Conservation (phyloP, 2,113 vertebrate species). For the Etia nguti region DNA sequence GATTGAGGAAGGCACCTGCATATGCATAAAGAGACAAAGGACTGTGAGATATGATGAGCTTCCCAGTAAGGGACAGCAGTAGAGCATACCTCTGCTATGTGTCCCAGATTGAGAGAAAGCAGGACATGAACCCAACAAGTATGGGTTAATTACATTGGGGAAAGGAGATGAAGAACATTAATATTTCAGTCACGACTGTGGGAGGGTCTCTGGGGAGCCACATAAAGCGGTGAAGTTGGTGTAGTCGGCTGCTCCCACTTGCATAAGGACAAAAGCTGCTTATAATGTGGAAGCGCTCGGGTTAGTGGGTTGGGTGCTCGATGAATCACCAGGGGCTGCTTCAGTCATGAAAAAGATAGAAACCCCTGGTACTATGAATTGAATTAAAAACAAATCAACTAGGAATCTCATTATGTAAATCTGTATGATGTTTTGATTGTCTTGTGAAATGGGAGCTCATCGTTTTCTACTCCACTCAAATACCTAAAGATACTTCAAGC, state of each 20-base stretch:
- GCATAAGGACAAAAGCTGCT: conserved; percentile 16
- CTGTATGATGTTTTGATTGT: not conserved
- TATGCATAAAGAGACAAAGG: conserved; percentile 5
- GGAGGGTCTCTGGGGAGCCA: conserved; percentile 49
- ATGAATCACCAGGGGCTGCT: conserved; percentile 10
- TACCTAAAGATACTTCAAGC: not conserved
- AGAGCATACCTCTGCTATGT: conserved; percentile 39
- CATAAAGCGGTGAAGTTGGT: conserved; percentile 24
- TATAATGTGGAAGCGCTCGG: conserved; percentile 1
- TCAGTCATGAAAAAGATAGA: not conserved
- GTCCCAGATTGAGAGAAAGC: conserved; percentile 73
- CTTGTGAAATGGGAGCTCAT: not conserved
- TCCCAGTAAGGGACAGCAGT: not conserved
- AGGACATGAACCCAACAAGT: conserved; percentile 67
- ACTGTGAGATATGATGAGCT: conserved; percentile 10
- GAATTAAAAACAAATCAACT: conserved; percentile 21
- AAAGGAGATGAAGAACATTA: conserved; percentile 59
- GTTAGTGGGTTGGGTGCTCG: conserved; percentile 21
- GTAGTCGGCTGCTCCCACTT: not conserved
- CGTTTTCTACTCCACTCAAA: not conserved
- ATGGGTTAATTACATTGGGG: conserved; percentile 75
- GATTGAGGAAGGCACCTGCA: not conserved
- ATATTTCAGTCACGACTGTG: conserved; percentile 57
- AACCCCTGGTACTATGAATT: not conserved
- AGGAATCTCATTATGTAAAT: conserved; percentile 29